A percentile compares a stretch with the other conserved stretches of the same genome.
phyloP scores from a whole-genome alignment of 2,888 invertebrate species.

The Drosophila quasianomalipes region DNA sequence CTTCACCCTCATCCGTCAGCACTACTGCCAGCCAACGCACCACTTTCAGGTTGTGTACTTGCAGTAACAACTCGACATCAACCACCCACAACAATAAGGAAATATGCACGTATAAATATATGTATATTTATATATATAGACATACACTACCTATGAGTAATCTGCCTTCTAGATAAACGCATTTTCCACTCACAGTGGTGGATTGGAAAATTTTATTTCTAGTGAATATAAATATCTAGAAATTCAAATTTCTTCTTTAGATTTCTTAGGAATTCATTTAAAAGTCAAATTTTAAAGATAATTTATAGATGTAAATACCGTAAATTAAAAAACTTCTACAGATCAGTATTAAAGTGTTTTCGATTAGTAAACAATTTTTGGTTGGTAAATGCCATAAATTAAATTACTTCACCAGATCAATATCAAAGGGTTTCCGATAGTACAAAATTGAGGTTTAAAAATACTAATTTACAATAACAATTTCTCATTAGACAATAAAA shows the following conservation, averaged over 20 bases:
- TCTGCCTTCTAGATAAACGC: constrained; percentile 41
- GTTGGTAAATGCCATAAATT: background rate
- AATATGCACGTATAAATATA: background rate
- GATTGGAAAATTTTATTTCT: background rate
- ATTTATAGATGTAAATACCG: background rate
- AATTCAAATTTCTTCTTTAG: background rate
- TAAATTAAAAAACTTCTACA: background rate
- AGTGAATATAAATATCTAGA: background rate
- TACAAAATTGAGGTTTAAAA: background rate
- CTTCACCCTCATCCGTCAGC: constrained; percentile 10
- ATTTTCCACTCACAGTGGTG: background rate
- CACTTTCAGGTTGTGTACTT: constrained; percentile 41
- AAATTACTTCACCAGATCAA: background rate
- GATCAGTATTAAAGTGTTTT: background rate
- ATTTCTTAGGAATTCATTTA: no score
- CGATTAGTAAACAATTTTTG: background rate
- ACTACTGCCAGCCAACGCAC: constrained; percentile 27
- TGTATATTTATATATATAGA: constrained; percentile 4
- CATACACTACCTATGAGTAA: constrained; percentile 60
- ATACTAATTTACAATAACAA: background rate
- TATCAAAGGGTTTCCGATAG: background rate
- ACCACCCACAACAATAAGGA: constrained; percentile 33
- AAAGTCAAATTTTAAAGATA: background rate
- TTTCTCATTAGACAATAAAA: background rate
- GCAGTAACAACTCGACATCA: constrained; percentile 35